phyloP scores from a whole-genome alignment of 64 coral and sea anemone genomes.

The Dendronephthya gigantea region DNA sequence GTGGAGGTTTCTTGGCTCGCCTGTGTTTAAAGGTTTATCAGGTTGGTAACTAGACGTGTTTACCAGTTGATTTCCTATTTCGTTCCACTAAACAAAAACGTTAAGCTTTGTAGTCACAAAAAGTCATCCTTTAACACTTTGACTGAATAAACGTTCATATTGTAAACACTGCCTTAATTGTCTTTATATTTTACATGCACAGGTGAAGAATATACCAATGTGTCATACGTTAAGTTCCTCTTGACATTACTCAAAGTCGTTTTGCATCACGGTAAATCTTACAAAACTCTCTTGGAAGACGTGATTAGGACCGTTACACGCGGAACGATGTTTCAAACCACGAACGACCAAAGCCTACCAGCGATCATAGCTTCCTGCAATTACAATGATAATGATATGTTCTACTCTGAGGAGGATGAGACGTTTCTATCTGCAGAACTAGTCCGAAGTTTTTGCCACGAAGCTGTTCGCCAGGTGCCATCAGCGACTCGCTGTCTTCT shows the following conservation, averaged over 20 bases:
- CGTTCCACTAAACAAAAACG: neutral
- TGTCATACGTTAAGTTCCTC: neutral
- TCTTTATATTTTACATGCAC: too few species aligned
- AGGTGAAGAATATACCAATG: neutral
- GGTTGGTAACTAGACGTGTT: neutral
- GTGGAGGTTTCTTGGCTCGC: neutral
- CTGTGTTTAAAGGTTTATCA: neutral
- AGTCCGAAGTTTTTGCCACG: neutral
- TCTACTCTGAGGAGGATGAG: neutral
- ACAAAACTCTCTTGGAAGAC: neutral
- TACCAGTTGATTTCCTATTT: neutral
- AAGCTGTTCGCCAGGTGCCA: neutral
- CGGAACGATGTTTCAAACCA: neutral
- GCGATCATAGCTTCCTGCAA: neutral
- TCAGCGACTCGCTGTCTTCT: neutral
- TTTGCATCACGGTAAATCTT: neutral
- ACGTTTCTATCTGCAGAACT: neutral
- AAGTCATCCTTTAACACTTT: too few species aligned
- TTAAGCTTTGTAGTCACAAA: neutral
- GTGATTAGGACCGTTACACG: neutral
- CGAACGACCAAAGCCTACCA: neutral
- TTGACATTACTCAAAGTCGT: neutral
- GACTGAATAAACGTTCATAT: too few species aligned
- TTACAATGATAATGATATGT: neutral
- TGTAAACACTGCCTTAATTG: too few species aligned